Percentiles rank a stretch among this genome's conserved stretches.
Evolutionary conservation across 2,113 vertebrate species (phyloP).

Genomic region (Dicentrarchus labrax): DNA sequence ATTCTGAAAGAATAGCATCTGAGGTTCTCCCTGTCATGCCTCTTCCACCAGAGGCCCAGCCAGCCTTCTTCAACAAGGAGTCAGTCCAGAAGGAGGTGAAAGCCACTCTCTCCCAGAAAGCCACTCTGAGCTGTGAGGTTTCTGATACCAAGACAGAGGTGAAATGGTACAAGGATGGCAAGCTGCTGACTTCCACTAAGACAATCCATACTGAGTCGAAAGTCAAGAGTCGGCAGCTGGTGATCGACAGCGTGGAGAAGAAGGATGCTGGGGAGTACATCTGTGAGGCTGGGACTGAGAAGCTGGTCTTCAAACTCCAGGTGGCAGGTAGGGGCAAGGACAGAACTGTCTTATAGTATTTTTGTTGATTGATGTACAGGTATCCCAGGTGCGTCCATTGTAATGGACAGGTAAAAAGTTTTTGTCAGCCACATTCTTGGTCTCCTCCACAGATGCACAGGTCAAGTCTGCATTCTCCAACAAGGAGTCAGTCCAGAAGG

Average conservation of each 20-base stretch:
- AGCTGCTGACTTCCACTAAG: conserved; percentile 76
- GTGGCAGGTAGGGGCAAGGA: conserved; percentile 56
- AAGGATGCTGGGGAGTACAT: conserved; percentile 87
- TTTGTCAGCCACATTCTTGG: neutral
- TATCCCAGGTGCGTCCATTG: neutral
- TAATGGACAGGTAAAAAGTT: neutral
- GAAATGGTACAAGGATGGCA: conserved; percentile 90
- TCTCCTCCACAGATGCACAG: conserved; percentile 19
- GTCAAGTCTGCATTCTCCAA: conserved; percentile 74
- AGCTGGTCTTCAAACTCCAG: conserved; percentile 65
- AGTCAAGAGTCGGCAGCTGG: conserved; percentile 79
- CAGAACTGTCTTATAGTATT: neutral
- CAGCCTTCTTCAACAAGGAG: conserved; percentile 83
- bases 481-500: conserved; percentile 83
- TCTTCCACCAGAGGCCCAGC: conserved; percentile 42
- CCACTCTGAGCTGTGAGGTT: conserved; percentile 84
- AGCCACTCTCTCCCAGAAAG: conserved; percentile 68
- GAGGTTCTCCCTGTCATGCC: neutral
- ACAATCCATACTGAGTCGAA: conserved; percentile 78
- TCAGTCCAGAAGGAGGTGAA: conserved; percentile 84
- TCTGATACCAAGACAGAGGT: conserved; percentile 82
- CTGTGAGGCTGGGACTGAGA: conserved; percentile 85
- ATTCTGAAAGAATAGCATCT: conserved; percentile 9
- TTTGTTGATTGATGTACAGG: neutral
- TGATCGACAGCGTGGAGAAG: conserved; percentile 84